Conservation (phyloP, 2,888 invertebrate genomes). For the Ophion slaviceki region DNA sequence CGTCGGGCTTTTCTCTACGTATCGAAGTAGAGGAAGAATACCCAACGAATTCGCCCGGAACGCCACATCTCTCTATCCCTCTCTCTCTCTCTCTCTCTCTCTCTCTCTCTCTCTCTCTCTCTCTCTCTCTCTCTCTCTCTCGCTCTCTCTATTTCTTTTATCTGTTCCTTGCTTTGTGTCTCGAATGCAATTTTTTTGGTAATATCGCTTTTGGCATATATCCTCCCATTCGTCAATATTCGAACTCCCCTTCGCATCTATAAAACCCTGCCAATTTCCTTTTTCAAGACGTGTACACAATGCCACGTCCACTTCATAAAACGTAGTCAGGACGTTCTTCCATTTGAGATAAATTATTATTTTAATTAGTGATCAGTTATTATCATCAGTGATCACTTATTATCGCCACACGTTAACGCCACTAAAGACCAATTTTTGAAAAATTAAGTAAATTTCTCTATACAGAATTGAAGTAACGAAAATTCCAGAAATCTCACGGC, state of each 20-base stretch:
- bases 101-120: conserved; percentile 7
- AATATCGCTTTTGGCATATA: conserved; percentile 29
- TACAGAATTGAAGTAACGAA: too few relatives aligned
- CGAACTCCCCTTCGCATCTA: conserved; percentile 8
- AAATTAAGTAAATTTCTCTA: too few relatives aligned
- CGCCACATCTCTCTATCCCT: background rate
- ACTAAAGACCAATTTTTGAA: too few relatives aligned
- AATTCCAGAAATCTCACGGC: too few relatives aligned
- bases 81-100: conserved; percentile 1
- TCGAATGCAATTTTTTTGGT: conserved; percentile 46
- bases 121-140: conserved; percentile 20
- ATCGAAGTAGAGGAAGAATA: conserved; percentile 33
- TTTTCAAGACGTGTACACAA: too few relatives aligned
- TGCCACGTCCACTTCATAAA: too few relatives aligned
- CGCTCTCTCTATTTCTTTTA: background rate
- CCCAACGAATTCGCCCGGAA: conserved; percentile 17
- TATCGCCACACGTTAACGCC: too few relatives aligned
- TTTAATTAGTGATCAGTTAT: too few relatives aligned
- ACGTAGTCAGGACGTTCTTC: too few relatives aligned
- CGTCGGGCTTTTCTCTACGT: conserved; percentile 41
- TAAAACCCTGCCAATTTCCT: background rate
- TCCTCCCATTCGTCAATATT: conserved; percentile 23
- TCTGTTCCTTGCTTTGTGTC: conserved; percentile 35
- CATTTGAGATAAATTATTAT: too few relatives aligned
- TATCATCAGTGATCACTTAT: too few relatives aligned